Conservation (phyloP, 2,797 vertebrate genomes). For the Acrossocheilus fasciatus region DNA sequence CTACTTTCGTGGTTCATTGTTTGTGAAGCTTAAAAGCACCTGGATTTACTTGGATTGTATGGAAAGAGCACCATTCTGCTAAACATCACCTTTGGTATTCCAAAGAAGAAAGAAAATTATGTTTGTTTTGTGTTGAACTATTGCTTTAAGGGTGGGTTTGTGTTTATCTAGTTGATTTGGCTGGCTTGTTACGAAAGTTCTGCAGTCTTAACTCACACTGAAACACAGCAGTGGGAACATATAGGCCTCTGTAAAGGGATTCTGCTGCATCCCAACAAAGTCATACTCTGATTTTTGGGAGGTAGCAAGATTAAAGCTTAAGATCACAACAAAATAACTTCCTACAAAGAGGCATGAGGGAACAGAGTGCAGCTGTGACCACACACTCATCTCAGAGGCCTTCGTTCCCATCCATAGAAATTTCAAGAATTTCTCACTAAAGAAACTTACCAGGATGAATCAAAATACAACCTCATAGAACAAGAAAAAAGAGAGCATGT, state of each 20-base stretch:
- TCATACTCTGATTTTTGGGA: not conserved
- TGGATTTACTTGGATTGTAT: not conserved
- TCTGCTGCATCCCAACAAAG: not conserved
- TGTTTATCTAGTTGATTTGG: not conserved
- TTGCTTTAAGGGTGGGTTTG: not conserved
- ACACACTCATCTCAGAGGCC: not conserved
- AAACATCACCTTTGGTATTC: not conserved
- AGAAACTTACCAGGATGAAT: not conserved
- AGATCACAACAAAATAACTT: not conserved
- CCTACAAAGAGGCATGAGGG: not conserved
- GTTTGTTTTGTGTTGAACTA: not conserved
- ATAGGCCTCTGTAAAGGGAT: not conserved
- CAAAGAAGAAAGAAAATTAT: not conserved
- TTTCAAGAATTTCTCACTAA: not conserved
- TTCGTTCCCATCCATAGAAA: not conserved
- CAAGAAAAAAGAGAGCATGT: not conserved
- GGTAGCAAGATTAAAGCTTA: not conserved
- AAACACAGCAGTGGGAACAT: not conserved
- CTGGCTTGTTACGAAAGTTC: not conserved
- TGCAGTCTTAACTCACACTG: not conserved
- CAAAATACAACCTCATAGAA: not conserved
- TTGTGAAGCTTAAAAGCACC: not conserved
- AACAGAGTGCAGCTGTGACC: not conserved
- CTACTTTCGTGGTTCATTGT: not conserved
- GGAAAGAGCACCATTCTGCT: not conserved